phyloP scores from a whole-genome alignment of 2,888 invertebrate species.

The Dasysyrphus tricinctus region DNA sequence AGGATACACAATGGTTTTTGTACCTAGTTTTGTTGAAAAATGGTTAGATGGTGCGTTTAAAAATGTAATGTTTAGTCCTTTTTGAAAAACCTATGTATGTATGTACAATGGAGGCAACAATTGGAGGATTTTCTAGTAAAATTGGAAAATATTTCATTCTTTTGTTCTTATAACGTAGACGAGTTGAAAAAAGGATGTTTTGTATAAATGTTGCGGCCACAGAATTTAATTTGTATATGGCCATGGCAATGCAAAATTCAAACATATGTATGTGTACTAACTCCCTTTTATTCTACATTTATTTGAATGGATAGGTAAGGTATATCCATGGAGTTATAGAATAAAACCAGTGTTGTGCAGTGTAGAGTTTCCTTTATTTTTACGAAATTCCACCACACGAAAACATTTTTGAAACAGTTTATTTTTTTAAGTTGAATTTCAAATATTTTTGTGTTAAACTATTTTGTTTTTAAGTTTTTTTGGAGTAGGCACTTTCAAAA shows the following conservation, averaged over 20 bases:
- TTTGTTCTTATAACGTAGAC: conserved; percentile 34
- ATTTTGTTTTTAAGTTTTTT: not conserved
- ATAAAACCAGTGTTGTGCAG: too few relatives aligned
- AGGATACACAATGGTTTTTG: conserved; percentile 41
- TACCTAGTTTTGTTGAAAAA: conserved; percentile 23
- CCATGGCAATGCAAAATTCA: not conserved
- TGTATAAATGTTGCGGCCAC: conserved; percentile 14
- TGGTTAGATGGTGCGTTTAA: conserved; percentile 52
- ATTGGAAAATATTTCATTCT: conserved; percentile 50
- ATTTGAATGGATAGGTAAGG: too few relatives aligned
- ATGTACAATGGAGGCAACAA: conserved; percentile 44
- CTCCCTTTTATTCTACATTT: not conserved
- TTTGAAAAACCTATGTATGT: conserved; percentile 1
- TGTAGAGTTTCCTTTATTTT: not conserved
- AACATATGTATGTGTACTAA: too few relatives aligned
- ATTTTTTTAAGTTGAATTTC: not conserved
- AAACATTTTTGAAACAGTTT: not conserved
- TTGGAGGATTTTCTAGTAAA: conserved; percentile 43
- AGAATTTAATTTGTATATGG: conserved; percentile 6
- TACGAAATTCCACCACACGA: not conserved
- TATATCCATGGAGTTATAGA: too few relatives aligned
- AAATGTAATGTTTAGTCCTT: conserved; percentile 56
- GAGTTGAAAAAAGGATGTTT: not conserved
- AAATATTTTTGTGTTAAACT: too few relatives aligned
- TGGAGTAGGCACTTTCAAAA: not conserved